phyloP scores from a whole-genome alignment of 2,888 invertebrate genomes.

The Suillia variegata region DNA sequence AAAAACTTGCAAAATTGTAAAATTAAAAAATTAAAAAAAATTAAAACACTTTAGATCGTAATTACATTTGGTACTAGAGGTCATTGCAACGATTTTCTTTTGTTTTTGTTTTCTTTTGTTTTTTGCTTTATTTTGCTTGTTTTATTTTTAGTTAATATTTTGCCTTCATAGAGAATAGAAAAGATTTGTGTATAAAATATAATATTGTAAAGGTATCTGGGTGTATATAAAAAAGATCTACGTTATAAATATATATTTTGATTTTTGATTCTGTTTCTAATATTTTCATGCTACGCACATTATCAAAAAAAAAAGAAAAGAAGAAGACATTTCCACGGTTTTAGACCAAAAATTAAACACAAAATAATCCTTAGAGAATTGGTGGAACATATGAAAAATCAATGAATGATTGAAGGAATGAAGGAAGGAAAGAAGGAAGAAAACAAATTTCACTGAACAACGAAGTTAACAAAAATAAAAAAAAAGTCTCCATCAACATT shows the following conservation, averaged over 20 bases:
- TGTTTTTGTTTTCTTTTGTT: constrained; percentile 15
- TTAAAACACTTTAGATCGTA: constrained; percentile 23
- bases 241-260: constrained; percentile 17
- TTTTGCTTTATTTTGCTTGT: constrained; percentile 4
- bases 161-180: constrained; percentile 29
- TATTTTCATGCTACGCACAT: neutral
- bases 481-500: too few relatives aligned
- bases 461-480: too few relatives aligned
- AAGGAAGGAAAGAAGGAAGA: too few relatives aligned
- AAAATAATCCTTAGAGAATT: constrained; percentile 23
- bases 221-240: constrained; percentile 25
- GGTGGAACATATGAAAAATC: constrained; percentile 47
- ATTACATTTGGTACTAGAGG: constrained; percentile 41
- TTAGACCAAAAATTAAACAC: neutral
- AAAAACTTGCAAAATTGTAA: neutral
- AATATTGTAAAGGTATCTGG: constrained; percentile 29
- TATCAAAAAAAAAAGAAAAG: neutral
- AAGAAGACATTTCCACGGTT: neutral
- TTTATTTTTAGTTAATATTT: too few relatives aligned
- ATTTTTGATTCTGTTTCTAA: constrained; percentile 20
- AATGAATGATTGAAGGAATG: too few relatives aligned
- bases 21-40: constrained; percentile 17
- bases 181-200: constrained; percentile 26
- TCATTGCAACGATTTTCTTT: constrained; percentile 41
- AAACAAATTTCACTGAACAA: too few relatives aligned